Percentiles rank a stretch among this genome's conserved stretches.
Conservation (phyloP, 2,797 vertebrate genomes). For the Florisuga fusca region DNA sequence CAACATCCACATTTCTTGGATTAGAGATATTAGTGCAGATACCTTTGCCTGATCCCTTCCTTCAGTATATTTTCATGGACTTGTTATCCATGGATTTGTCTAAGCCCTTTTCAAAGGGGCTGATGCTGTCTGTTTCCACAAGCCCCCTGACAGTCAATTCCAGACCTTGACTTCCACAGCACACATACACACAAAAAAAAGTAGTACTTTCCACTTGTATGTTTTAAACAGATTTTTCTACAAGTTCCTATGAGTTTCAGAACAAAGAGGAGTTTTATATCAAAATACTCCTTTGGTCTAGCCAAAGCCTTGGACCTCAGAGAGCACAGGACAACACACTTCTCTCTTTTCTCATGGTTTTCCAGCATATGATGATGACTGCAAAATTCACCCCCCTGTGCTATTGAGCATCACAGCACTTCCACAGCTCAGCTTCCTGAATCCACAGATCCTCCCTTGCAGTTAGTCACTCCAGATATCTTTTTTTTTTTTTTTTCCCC, state of each 20-base stretch:
- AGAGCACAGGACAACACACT: not conserved
- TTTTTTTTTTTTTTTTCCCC: too few relatives aligned
- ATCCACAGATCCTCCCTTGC: not conserved
- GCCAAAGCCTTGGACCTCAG: not conserved
- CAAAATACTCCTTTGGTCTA: not conserved
- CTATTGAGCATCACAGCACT: not conserved
- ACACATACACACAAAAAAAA: not conserved
- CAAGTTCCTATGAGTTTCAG: not conserved
- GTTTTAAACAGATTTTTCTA: not conserved
- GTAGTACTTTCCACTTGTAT: not conserved
- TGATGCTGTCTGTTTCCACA: not conserved
- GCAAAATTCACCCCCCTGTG: not conserved
- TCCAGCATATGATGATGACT: not conserved
- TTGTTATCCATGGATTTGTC: not conserved
- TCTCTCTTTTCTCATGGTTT: not conserved
- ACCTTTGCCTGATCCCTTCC: not conserved
- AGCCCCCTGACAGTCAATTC: not conserved
- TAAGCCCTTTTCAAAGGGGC: not conserved
- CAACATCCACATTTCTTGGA: not conserved
- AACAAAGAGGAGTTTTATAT: not conserved
- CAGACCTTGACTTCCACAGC: not conserved
- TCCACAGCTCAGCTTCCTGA: not conserved
- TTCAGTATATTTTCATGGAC: not conserved
- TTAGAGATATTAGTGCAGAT: not conserved
- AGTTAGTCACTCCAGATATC: not conserved